A percentile compares a stretch with the other conserved stretches of the same genome.
phyloP scores from a whole-genome alignment of 2,113 vertebrate genomes.

The Stercorarius parasiticus region DNA sequence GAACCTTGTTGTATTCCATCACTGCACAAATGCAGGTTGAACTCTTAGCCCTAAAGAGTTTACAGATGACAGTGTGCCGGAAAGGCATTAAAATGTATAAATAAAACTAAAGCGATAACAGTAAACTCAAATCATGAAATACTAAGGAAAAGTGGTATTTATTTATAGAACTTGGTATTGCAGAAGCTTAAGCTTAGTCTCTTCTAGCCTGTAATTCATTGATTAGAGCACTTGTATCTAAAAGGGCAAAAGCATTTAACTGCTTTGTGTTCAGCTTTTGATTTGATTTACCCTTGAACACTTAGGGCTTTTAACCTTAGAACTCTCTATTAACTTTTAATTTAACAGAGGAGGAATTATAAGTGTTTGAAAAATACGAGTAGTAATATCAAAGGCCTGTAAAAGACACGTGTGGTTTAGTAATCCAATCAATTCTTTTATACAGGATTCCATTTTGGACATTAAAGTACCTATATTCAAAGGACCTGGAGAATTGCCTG shows the following conservation, averaged over 20 bases:
- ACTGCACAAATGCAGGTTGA: neutral
- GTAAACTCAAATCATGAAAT: neutral
- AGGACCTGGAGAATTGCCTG: constrained; percentile 89
- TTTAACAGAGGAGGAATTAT: neutral
- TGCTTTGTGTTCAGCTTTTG: neutral
- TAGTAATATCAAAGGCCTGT: neutral
- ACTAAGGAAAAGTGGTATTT: neutral
- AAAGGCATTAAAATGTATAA: neutral
- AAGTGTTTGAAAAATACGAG: neutral
- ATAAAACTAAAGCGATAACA: neutral
- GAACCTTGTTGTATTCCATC: neutral
- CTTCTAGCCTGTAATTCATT: neutral
- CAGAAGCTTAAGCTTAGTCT: neutral
- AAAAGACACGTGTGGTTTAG: neutral
- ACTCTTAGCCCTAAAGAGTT: neutral
- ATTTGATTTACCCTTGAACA: neutral
- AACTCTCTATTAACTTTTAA: neutral
- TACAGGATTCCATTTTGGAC: constrained; percentile 95
- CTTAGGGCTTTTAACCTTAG: neutral
- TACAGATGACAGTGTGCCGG: neutral
- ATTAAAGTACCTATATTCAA: constrained; percentile 98
- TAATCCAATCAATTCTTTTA: neutral
- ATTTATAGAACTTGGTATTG: neutral
- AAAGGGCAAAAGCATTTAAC: neutral
- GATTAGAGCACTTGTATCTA: neutral